Conservation (phyloP, 2,888 invertebrate species). For the Nebria salina region DNA sequence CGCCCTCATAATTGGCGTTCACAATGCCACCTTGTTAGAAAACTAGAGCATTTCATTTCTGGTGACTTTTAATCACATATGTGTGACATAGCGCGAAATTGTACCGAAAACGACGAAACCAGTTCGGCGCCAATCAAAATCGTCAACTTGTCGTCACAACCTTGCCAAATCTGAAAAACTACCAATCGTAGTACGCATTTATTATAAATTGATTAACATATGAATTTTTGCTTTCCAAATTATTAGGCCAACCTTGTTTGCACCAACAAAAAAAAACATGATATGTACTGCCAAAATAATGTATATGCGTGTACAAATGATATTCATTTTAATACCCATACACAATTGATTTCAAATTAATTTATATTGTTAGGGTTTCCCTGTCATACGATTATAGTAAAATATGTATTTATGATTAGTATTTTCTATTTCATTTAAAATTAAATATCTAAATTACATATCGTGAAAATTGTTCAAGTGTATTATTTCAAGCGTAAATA, state of each 20-base stretch:
- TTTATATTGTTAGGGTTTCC: too few species aligned
- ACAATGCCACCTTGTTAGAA: background rate
- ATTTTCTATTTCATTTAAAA: too few species aligned
- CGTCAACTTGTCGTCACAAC: background rate
- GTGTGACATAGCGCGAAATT: conserved; percentile 8
- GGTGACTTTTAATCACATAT: background rate
- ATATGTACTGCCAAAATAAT: background rate
- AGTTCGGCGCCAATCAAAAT: background rate
- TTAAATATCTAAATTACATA: too few species aligned
- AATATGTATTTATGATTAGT: too few species aligned
- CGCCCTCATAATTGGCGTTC: conserved; percentile 30
- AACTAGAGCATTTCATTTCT: background rate
- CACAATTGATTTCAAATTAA: too few species aligned
- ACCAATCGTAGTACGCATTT: conserved; percentile 11
- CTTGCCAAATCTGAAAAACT: conserved; percentile 4
- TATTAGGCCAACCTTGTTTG: background rate
- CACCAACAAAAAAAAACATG: background rate
- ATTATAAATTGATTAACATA: background rate
- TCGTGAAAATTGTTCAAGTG: too few species aligned
- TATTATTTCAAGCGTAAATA: too few species aligned
- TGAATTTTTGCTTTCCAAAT: background rate
- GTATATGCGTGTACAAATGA: too few species aligned
- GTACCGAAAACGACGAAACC: background rate
- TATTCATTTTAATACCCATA: too few species aligned
- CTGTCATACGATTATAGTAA: too few species aligned